Conservation (phyloP, 2,888 invertebrate species). For the Cotesia congregata region DNA sequence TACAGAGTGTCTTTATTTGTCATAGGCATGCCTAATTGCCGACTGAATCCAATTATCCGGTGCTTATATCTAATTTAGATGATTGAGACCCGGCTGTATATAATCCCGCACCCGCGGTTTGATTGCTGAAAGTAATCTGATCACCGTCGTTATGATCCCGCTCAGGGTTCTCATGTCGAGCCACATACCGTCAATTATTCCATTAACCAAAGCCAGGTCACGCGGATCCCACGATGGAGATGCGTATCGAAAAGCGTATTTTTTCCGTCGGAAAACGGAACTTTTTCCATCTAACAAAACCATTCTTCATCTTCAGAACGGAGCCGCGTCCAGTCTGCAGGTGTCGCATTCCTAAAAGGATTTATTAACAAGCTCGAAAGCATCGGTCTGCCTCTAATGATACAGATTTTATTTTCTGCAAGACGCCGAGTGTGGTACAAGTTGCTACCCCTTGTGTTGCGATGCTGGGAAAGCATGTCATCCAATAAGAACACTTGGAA, state of each 20-base stretch:
- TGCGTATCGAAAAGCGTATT: neutral
- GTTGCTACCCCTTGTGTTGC: conserved; percentile 18
- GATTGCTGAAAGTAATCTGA: conserved; percentile 1
- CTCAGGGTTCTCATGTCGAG: conserved; percentile 11
- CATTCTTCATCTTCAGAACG: too few relatives aligned
- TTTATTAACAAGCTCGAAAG: neutral
- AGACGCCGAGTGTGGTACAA: conserved; percentile 10
- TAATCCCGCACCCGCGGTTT: conserved; percentile 44
- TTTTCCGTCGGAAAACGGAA: neutral
- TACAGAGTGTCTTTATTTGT: conserved; percentile 54
- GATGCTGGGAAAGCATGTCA: conserved; percentile 2
- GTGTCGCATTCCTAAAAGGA: conserved; percentile 14
- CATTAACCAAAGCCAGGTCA: conserved; percentile 50
- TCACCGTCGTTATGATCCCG: neutral
- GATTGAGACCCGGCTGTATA: conserved; percentile 50
- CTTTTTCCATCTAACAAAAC: too few relatives aligned
- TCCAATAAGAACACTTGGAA: conserved; percentile 46
- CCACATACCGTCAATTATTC: conserved; percentile 58
- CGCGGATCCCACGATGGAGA: conserved; percentile 51
- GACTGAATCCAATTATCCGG: conserved; percentile 54
- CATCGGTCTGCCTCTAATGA: neutral
- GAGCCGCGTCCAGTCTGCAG: conserved; percentile 5
- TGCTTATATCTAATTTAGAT: conserved; percentile 56
- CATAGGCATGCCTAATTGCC: conserved; percentile 58
- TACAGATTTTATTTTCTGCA: conserved; percentile 27